A percentile compares a stretch with the other conserved stretches of the same genome.
Evolutionary conservation across 2,797 vertebrate genomes (phyloP).

Genomic region (Euthynnus affinis): DNA sequence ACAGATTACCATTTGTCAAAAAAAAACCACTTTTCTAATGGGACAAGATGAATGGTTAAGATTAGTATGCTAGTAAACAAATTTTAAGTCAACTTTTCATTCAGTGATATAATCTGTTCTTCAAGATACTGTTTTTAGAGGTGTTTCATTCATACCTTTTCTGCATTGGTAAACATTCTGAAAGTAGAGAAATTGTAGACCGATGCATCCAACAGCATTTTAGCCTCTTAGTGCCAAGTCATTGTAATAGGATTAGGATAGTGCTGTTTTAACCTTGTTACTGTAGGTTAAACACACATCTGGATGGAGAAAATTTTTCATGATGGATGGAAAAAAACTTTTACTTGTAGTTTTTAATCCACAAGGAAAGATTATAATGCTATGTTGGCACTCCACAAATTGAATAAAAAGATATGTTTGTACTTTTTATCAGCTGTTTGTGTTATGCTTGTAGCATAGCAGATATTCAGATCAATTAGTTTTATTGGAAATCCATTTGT

Average conservation of each 20-base stretch:
- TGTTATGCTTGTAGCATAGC: neutral
- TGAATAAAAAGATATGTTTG: neutral
- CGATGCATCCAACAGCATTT: constrained; percentile 23
- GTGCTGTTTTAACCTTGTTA: constrained; percentile 17
- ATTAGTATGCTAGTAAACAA: neutral
- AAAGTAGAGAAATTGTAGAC: neutral
- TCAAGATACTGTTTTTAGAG: neutral
- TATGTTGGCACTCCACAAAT: neutral
- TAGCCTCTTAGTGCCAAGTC: constrained; percentile 24
- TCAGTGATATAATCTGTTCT: neutral
- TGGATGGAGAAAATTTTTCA: constrained; percentile 9
- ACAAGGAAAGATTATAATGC: neutral
- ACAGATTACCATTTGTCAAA: neutral
- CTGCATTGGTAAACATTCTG: neutral
- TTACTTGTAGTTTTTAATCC: neutral
- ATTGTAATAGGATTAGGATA: constrained; percentile 35
- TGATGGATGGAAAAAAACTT: neutral
- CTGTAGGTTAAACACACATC: constrained; percentile 45
- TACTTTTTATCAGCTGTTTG: neutral
- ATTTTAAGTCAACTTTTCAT: neutral
- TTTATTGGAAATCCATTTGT: neutral
- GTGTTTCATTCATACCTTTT: neutral
- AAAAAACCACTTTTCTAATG: neutral
- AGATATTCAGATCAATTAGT: neutral
- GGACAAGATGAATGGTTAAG: neutral